Conservation (phyloP, 2,113 vertebrate species). For the Lycocorax pyrrhopterus region DNA sequence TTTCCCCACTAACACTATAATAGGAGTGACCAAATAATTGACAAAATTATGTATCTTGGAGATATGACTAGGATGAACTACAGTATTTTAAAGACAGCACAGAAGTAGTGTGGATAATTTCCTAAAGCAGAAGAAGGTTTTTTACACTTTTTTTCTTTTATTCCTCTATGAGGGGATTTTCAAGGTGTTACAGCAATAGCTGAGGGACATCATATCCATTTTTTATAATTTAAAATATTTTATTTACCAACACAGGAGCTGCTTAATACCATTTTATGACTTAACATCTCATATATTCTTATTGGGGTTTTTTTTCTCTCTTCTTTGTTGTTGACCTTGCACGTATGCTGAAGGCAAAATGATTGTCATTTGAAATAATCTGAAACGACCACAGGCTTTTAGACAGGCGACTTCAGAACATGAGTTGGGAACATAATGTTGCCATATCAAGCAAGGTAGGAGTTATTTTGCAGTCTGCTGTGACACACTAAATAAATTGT, state of each 20-base stretch:
- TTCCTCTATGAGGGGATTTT: not conserved
- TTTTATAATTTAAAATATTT: not conserved
- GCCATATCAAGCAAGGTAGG: not conserved
- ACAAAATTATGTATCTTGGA: not conserved
- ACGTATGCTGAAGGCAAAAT: not conserved
- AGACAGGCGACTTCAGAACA: not conserved
- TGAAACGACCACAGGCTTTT: not conserved
- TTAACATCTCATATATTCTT: not conserved
- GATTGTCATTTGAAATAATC: not conserved
- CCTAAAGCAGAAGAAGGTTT: not conserved
- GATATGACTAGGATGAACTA: not conserved
- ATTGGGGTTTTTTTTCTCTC: rapidly evolving
- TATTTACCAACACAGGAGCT: not conserved
- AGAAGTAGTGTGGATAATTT: not conserved
- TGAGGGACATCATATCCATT: not conserved
- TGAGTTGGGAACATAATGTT: not conserved
- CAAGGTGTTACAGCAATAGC: not conserved
- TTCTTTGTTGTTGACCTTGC: not conserved
- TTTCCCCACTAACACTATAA: not conserved
- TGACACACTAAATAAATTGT: not conserved
- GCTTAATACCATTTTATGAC: not conserved
- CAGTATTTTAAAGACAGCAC: not conserved
- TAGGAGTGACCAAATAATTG: not conserved
- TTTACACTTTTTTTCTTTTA: not conserved
- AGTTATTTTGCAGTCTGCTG: not conserved